Evolutionary conservation across 1,140 invertebrate genomes (phyloP), one percentile per base, ranked within the genome.

Genomic region (Drosophila elegans): DNA sequence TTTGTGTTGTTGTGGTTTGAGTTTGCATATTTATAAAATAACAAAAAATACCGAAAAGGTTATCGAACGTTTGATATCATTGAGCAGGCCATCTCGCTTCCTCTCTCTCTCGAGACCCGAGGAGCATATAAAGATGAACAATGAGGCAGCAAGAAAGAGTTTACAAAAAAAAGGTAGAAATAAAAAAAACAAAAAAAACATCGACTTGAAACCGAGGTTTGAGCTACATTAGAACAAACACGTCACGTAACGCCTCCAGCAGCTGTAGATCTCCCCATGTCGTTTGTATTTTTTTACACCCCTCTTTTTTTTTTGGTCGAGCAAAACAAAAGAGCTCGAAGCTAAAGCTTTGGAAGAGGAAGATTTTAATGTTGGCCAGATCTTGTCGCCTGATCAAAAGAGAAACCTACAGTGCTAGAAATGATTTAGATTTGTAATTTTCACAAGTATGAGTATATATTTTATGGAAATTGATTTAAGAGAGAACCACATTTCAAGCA

Each of bases 11-110:
- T 69, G 42, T 36, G 66, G 42, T 51, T 75, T 25, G 44, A 69
- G 84, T 89, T 89, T 89, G 84, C 80, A 90, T 89, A 89, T 90
- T 89, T 66, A 53, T 45, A 21, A 36, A 27, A 62, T 10, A 64
- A 36, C 27, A 66, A 66, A 81, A 89, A 83, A 88, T 78, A 86
- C 76, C 69, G 27, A 69, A 86, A 80, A 89, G 88, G 88, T 90
- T 90, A 90, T 90, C 88, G 88, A 90, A 90, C 88, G 88, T 91
- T 90, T 90, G 88, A 90, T 90, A 88, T 90, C 83, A 90, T 90
- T 88, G 90, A 59, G 73, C 80, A 83, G 90, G 57, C 79, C 76
- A 54, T 89, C 73, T 75, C 34, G 48, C 32, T 48, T 4, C 44
- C 54, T 9, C 44, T 48, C 52, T 32, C 44, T 48, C 52, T 32